Evolutionary conservation across 2,797 vertebrate species (phyloP).

Genomic region (Callimico goeldii): DNA sequence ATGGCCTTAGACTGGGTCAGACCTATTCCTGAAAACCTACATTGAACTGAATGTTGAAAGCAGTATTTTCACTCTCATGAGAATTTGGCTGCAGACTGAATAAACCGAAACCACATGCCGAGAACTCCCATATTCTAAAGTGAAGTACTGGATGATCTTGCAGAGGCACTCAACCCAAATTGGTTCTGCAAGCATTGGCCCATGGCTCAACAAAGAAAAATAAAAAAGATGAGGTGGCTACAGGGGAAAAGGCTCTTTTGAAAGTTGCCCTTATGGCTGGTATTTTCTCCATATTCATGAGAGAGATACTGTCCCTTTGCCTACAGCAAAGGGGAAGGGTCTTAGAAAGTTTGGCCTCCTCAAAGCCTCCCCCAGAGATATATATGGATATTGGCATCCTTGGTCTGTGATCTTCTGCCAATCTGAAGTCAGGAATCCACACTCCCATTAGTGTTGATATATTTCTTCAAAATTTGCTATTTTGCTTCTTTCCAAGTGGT

Average conservation of each 20-base stretch:
- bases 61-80: neutral
- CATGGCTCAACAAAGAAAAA: neutral
- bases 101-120: neutral
- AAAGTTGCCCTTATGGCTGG: neutral
- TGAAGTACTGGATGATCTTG: neutral
- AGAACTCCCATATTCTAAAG: neutral
- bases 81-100: neutral
- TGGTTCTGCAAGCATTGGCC: neutral
- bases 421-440: too few relatives aligned
- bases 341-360: neutral
- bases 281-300: neutral
- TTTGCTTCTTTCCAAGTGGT: neutral
- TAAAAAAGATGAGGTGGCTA: neutral
- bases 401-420: too few relatives aligned
- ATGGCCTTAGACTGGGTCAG: neutral
- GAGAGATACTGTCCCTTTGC: neutral
- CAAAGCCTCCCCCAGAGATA: neutral
- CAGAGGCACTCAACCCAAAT: neutral
- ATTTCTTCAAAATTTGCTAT: neutral
- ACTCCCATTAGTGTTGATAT: neutral
- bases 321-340: neutral
- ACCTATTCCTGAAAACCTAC: neutral
- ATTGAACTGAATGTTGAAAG: neutral
- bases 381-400: too few relatives aligned
- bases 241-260: neutral